Conservation (phyloP, 1,140 invertebrate genomes). For the Charaxes varanes region DNA sequence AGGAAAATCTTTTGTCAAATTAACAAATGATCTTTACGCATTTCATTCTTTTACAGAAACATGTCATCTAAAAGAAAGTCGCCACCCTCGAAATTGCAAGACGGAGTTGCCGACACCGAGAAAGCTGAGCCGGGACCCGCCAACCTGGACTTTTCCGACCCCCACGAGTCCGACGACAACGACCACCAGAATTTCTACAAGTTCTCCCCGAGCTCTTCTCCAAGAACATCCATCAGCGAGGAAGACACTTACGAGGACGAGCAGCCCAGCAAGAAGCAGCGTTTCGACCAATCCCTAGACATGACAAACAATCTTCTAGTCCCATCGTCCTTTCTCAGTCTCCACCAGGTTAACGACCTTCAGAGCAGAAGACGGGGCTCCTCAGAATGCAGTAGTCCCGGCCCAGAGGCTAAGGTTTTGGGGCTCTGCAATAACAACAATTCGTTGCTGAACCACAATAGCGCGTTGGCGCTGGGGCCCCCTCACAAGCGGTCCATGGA, state of each 20-base stretch:
- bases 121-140: slow-evolving; percentile 64
- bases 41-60: slow-evolving; percentile 77
- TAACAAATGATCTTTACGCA: not conserved
- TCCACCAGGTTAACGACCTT: slow-evolving; percentile 73
- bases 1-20: slow-evolving; percentile 1
- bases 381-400: slow-evolving; percentile 81
- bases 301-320: slow-evolving; percentile 74
- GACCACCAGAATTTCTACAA: slow-evolving; percentile 69
- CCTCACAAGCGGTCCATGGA: slow-evolving; percentile 85
- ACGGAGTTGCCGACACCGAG: slow-evolving; percentile 79
- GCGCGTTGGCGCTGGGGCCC: slow-evolving; percentile 55
- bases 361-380: slow-evolving; percentile 73
- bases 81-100: slow-evolving; percentile 91
- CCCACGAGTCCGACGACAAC: slow-evolving; percentile 57
- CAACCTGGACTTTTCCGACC: slow-evolving; percentile 59
- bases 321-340: slow-evolving; percentile 67
- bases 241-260: slow-evolving; percentile 76
- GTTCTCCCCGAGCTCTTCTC: slow-evolving; percentile 75
- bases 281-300: slow-evolving; percentile 65
- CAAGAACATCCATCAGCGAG: slow-evolving; percentile 76
- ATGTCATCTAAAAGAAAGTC: slow-evolving; percentile 96
- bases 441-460: slow-evolving; percentile 70
- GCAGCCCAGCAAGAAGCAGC: slow-evolving; percentile 68
- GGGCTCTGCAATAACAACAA: slow-evolving; percentile 72
- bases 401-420: slow-evolving; percentile 75